Conservation (phyloP, 2,888 invertebrate species). For the Sminthurinus aureus region DNA sequence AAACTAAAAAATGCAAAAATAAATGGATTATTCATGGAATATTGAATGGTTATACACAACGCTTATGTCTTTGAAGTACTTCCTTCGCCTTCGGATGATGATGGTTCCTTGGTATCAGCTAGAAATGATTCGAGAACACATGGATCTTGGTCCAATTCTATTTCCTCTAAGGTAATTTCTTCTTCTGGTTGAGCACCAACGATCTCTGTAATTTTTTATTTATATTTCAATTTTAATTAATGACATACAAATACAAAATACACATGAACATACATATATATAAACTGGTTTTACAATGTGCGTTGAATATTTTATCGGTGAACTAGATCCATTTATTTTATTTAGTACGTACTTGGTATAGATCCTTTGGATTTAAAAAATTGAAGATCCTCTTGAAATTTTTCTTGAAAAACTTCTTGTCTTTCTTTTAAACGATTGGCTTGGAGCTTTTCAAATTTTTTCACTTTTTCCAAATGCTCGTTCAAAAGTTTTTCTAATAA, state of each 20-base stretch:
- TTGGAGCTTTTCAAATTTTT: slow-evolving; percentile 68
- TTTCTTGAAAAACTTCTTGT: slow-evolving; percentile 74
- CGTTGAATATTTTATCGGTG: neutral
- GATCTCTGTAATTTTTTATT: slow-evolving; percentile 7
- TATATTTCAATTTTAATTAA: slow-evolving; percentile 3
- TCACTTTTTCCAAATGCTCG: slow-evolving; percentile 69
- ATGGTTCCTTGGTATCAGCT: slow-evolving; percentile 37
- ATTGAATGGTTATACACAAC: neutral
- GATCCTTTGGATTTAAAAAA: slow-evolving; percentile 71
- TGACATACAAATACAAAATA: neutral
- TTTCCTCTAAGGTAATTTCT: slow-evolving; percentile 71
- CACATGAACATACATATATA: neutral
- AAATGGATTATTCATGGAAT: too few relatives aligned
- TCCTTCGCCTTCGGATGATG: neutral
- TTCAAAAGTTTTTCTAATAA: slow-evolving; percentile 66
- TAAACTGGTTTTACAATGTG: neutral
- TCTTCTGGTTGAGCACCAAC: slow-evolving; percentile 38
- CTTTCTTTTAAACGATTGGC: slow-evolving; percentile 70
- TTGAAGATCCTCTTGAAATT: slow-evolving; percentile 73
- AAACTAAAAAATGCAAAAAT: too few relatives aligned
- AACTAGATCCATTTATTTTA: neutral
- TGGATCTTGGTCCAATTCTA: slow-evolving; percentile 70
- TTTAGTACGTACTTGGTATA: slow-evolving; percentile 67
- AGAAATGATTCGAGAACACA: slow-evolving; percentile 72
- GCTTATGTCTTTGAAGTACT: neutral